These are phyloP conservation scores for Trichopria drosophilae DNA, from an alignment of 2,888 invertebrate genomes.

Conservation along the genomic window DNA sequence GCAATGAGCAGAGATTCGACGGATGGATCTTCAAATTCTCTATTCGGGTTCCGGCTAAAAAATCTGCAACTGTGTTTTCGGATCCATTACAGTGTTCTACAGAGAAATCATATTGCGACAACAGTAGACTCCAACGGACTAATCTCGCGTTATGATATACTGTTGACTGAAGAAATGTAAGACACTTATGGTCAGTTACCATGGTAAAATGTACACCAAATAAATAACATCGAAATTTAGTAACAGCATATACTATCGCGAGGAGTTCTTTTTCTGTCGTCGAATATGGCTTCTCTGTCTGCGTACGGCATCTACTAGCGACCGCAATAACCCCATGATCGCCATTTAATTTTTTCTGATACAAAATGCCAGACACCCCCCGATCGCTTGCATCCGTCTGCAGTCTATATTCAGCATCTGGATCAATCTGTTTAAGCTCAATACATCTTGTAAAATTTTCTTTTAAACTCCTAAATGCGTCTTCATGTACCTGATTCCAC, in stretches of 20 bases:
- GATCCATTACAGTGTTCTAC: slow-evolving; percentile 37
- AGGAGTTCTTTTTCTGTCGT: slow-evolving; percentile 41
- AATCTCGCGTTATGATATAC: slow-evolving; percentile 36
- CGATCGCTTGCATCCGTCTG: slow-evolving; percentile 29
- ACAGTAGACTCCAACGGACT: slow-evolving; percentile 39
- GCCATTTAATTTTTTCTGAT: slow-evolving; percentile 20
- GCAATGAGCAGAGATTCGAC: no score
- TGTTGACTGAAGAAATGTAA: slow-evolving; percentile 40
- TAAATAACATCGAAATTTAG: slow-evolving; percentile 41
- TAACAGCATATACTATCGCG: slow-evolving; percentile 37
- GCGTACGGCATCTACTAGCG: slow-evolving; percentile 33
- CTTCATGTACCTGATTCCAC: no score
- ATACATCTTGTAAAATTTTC: no score
- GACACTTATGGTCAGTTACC: slow-evolving; percentile 40
- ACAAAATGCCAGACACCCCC: slow-evolving; percentile 37
- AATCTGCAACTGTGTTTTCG: slow-evolving; percentile 41
- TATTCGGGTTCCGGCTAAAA: slow-evolving; percentile 38
- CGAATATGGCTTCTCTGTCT: slow-evolving; percentile 36
- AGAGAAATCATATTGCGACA: slow-evolving; percentile 40
- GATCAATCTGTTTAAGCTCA: no score
- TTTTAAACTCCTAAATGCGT: no score
- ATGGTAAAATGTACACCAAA: slow-evolving; percentile 34
- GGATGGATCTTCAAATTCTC: slow-evolving; percentile 23
- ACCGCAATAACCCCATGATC: slow-evolving; percentile 32
- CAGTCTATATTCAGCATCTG: no score